A percentile compares a stretch with the other conserved stretches of the same genome.
Conservation (phyloP, 2,888 invertebrate genomes). For the Marasmarcha lunaedactyla region DNA sequence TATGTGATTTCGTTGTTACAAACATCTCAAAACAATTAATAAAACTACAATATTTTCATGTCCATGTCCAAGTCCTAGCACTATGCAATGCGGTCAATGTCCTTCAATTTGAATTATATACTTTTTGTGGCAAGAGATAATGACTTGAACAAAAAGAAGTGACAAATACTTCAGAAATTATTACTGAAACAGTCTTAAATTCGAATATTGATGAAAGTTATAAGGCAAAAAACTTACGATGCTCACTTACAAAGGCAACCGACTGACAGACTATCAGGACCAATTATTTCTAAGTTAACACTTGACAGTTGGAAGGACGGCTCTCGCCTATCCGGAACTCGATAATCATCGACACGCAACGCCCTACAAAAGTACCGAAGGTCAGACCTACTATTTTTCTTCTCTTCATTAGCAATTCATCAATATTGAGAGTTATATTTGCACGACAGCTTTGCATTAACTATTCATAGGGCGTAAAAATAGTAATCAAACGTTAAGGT, state of each 20-base stretch:
- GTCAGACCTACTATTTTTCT: conserved; percentile 21
- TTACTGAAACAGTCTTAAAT: too few relatives aligned
- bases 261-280: not conserved
- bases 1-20: too few relatives aligned
- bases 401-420: conserved; percentile 39
- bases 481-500: conserved; percentile 60
- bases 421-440: conserved; percentile 34
- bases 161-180: too few relatives aligned
- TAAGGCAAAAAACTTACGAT: too few relatives aligned
- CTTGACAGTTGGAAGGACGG: not conserved
- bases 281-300: not conserved
- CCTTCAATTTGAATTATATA: too few relatives aligned
- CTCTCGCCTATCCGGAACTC: not conserved
- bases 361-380: conserved; percentile 31
- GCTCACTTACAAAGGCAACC: not conserved
- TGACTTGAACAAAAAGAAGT: too few relatives aligned
- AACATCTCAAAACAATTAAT: too few relatives aligned
- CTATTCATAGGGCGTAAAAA: conserved; percentile 63
- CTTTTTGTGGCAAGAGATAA: too few relatives aligned
- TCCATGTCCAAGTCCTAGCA: too few relatives aligned
- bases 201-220: too few relatives aligned
- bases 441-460: conserved; percentile 42
- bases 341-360: conserved; percentile 12
- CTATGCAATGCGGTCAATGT: too few relatives aligned
- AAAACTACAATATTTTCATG: too few relatives aligned